Evolutionary conservation across 2,888 invertebrate genomes (phyloP), one percentile per base, ranked within the genome.

Genomic region (Hylaea fasciaria): DNA sequence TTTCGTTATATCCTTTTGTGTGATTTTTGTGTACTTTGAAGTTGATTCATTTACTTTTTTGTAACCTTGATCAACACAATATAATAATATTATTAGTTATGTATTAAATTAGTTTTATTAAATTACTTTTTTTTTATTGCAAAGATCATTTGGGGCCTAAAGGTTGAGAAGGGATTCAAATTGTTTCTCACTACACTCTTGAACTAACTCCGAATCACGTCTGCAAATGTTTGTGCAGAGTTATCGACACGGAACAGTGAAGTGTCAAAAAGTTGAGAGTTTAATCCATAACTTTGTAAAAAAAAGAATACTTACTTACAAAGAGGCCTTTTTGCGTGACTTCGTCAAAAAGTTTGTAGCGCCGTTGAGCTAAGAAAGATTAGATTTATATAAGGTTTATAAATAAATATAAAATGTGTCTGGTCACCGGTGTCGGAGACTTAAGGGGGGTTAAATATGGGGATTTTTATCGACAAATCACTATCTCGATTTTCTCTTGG

Each of bases 261-360:
- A 82, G 82, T 83, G 82, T 80, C 81, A 81, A 80, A 82, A 79
- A 82, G 84, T 82, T 80, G 80, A 74, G 82, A 87, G 87, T 89
- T 88, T 86, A 87, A 89, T 90, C 86, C 88, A 75, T 85, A 90
- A 90, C 86, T 89, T 89, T 82, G 78, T 77, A 86, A 80, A 88
- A 86, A 86, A 80, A 88, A 87, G 85, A 87, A 81, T 78, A 82
- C 80, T 82, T 78, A 82, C 80, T 82, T 80, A 83, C 78, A 83
- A 82, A 80, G 79, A 77, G 78, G 75, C 80, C 80, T 78, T 78
- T 77, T 81, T 77, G 78, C 86, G 81, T 89, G 87, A 88, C 89
- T 83, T 77, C 83, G 85, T 86, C 85, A 84, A 84, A 89, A 91
- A 89, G 83, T 89, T 88, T 37, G 17, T 12, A 13, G n/a, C 57